phyloP scores from a whole-genome alignment of 2,888 invertebrate species.

The Octonoba sinensis region DNA sequence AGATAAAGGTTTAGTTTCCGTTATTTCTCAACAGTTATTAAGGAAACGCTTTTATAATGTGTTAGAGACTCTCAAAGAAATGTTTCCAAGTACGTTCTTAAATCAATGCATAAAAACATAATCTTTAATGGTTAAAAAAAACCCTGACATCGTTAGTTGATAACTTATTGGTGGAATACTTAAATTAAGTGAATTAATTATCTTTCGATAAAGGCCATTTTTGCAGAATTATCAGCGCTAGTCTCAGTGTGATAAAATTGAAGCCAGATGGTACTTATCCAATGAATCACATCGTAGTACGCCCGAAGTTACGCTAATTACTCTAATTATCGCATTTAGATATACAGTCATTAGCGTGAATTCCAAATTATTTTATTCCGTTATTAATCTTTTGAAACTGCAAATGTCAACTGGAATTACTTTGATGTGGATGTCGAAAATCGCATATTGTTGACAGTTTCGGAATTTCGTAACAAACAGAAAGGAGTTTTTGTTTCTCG shows the following conservation, averaged over 20 bases:
- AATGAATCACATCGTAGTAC: slow-evolving; percentile 24
- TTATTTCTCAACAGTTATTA: too few relatives aligned
- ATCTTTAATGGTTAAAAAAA: too few relatives aligned
- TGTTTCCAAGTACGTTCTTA: too few relatives aligned
- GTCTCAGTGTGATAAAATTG: slow-evolving; percentile 1
- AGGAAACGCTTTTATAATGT: too few relatives aligned
- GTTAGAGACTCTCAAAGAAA: too few relatives aligned
- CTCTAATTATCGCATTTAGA: slow-evolving; percentile 60
- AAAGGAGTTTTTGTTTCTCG: too few relatives aligned
- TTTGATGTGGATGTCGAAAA: background rate
- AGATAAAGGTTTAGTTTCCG: too few relatives aligned
- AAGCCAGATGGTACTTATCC: slow-evolving; percentile 40
- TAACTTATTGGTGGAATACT: slow-evolving; percentile 37
- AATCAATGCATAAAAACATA: too few relatives aligned
- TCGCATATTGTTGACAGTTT: too few relatives aligned
- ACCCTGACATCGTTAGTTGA: slow-evolving; percentile 33
- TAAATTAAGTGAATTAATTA: slow-evolving; percentile 57
- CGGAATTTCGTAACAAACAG: too few relatives aligned
- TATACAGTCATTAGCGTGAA: slow-evolving; percentile 56
- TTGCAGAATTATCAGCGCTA: slow-evolving; percentile 21
- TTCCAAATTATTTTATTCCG: slow-evolving; percentile 59
- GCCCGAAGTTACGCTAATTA: slow-evolving; percentile 43
- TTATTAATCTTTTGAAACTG: slow-evolving; percentile 49
- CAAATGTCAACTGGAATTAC: slow-evolving; percentile 2
- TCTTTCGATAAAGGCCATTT: slow-evolving; percentile 49